Evolutionary conservation across 1,140 invertebrate genomes (phyloP), one percentile per base, ranked within the genome.

Genomic region (Listronotus oregonensis): DNA sequence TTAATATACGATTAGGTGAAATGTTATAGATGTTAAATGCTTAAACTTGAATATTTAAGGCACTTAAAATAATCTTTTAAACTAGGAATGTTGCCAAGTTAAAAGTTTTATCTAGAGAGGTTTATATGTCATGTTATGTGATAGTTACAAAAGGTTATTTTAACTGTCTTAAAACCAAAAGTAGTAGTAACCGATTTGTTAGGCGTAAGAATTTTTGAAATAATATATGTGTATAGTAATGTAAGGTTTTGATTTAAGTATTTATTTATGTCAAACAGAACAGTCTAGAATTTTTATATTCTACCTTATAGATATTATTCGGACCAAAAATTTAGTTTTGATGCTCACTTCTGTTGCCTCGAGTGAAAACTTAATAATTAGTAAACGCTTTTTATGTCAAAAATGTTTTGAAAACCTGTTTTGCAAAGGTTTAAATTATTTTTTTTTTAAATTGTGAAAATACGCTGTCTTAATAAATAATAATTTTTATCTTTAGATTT

Each of bases 11-110:
- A 27, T 18, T 21, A 50, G 11, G 9, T 18, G 18, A 18, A 21
- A 31, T 50, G 47, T 50, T 50, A 50, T 50, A 50, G 47, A n/a
- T 50, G 21, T 50, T 27, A 50, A 50, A 50, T 50, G 21, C 47
- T 21, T 50, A 50, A 50, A 50, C 47, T 21, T 31, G 1, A 18
- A 50, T 21, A 50, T 50, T 18, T 17, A 50, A 4, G 47, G 47
- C 18, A n/a, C 8, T 46, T n/a, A 9, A 50, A 50, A 21, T 50
- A 50, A 50, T 10, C 47, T 21, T 50, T 50, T 50, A 6, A 37
- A 37, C 17, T 14, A 14, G 11, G 47, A 50, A 27, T 50, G 47
- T 50, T 50, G 47, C 47, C 32, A 21, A 50, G 47, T 50, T 50
- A n/a, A 31, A 50, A 31, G 18, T 50, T 21, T 50, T 21, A 11